Conservation (phyloP, 2,113 vertebrate genomes). For the Climacteris rufus region DNA sequence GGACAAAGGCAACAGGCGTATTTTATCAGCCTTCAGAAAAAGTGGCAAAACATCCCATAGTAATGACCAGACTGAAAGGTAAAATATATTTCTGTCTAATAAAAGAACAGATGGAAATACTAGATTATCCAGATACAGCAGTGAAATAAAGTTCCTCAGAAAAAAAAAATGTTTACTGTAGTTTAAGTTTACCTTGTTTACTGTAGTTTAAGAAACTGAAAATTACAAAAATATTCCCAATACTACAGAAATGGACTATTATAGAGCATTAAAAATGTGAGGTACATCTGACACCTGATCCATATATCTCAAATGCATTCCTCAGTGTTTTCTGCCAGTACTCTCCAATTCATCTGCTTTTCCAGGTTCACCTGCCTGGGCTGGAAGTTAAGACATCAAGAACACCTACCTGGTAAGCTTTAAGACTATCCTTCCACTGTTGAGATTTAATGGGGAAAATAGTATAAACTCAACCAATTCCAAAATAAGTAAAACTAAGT, state of each 20-base stretch:
- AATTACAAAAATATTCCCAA: fast-evolving
- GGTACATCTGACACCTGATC: not conserved
- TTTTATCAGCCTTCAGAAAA: not conserved
- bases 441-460: not conserved
- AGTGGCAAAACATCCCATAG: not conserved
- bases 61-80: not conserved
- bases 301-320: not conserved
- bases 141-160: not conserved
- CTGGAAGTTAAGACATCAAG: not conserved
- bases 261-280: not conserved
- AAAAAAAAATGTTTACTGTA: no score
- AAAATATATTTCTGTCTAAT: not conserved
- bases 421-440: not conserved
- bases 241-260: not conserved
- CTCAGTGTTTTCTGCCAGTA: not conserved
- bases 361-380: not conserved
- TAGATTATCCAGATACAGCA: not conserved
- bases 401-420: not conserved
- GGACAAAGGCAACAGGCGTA: not conserved
- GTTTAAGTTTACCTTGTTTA: no score
- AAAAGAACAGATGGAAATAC: not conserved
- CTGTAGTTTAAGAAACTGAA: not conserved
- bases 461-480: not conserved
- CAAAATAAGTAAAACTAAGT: not conserved
- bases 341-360: not conserved